These are phyloP conservation scores for Avahi laniger DNA, from an alignment of 2,797 vertebrate genomes.

Conservation along the genomic window DNA sequence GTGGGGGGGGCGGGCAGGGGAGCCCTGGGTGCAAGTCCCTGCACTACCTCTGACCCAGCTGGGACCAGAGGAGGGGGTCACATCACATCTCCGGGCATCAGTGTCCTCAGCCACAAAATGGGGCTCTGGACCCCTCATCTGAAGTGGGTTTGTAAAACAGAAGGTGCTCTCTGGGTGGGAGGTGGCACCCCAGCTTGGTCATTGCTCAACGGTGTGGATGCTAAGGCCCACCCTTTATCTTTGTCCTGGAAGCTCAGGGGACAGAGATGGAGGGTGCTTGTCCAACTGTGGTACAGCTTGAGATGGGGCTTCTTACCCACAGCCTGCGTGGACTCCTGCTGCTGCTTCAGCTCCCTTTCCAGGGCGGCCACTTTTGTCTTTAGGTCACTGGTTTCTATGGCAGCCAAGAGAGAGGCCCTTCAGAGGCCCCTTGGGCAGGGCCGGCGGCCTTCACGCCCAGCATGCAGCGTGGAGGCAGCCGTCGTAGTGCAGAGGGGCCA, in stretches of 20 bases:
- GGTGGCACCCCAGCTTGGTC: not conserved
- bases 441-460: not conserved
- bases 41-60: not conserved
- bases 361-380: constrained; percentile 79
- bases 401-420: constrained; percentile 2
- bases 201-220: not conserved
- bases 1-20: not conserved
- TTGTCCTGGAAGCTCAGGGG: not conserved
- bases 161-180: not conserved
- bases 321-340: constrained; percentile 83
- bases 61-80: not conserved
- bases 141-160: not conserved
- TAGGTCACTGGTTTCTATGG: constrained; percentile 79
- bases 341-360: constrained; percentile 83
- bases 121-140: not conserved
- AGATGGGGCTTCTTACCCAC: constrained; percentile 86
- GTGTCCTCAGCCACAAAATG: not conserved
- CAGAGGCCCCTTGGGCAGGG: not conserved
- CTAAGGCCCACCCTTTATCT: not conserved
- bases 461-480: not conserved
- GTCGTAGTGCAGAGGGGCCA: not conserved
- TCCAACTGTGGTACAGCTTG: not conserved
- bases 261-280: not conserved
- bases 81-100: not conserved
- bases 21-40: not conserved